Evolutionary conservation across 2,113 vertebrate species (phyloP).

Genomic region (Gavia stellata): DNA sequence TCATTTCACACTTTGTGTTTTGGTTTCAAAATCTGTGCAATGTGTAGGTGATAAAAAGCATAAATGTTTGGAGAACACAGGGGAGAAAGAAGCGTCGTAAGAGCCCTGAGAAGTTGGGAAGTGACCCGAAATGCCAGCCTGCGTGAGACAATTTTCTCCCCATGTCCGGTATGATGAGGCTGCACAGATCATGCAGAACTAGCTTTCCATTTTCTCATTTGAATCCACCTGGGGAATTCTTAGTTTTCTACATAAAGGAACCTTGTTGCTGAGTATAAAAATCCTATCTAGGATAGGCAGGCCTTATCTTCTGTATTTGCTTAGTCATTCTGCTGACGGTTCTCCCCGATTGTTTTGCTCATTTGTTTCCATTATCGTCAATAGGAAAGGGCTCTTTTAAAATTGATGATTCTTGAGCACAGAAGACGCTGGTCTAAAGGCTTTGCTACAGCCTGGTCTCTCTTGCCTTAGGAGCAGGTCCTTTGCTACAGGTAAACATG

Average conservation of each 20-base stretch:
- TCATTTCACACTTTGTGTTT: not conserved
- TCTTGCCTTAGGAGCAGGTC: not conserved
- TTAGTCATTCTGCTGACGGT: not conserved
- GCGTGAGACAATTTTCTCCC: not conserved
- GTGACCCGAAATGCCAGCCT: not conserved
- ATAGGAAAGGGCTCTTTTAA: not conserved
- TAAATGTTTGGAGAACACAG: not conserved
- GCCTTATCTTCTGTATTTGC: not conserved
- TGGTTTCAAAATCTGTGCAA: not conserved
- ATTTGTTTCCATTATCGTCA: not conserved
- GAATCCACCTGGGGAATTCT: not conserved
- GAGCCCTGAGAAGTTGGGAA: not conserved
- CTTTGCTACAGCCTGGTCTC: not conserved
- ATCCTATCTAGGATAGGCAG: not conserved
- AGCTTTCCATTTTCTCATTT: not conserved
- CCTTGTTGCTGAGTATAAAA: conserved; percentile 12
- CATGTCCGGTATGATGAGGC: not conserved
- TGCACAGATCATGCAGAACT: not conserved
- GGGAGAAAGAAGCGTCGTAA: rapidly evolving
- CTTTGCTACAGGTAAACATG: not conserved
- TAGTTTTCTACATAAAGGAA: not conserved
- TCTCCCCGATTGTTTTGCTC: not conserved
- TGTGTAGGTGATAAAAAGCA: not conserved
- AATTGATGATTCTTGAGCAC: not conserved
- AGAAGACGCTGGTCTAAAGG: not conserved